Conservation (phyloP, 2,888 invertebrate species). For the Epiperipatus broadwayi region DNA sequence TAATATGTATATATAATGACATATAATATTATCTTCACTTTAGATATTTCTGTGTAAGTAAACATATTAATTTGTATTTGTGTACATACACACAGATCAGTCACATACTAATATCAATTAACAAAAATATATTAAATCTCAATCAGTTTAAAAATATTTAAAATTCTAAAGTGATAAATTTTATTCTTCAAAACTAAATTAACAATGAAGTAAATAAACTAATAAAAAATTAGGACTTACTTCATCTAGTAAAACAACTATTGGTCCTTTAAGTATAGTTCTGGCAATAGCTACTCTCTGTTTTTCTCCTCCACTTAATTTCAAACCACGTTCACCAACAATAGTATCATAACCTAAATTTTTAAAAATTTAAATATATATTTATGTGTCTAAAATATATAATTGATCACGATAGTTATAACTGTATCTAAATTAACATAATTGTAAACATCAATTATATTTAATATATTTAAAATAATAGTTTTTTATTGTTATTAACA, state of each 20-base stretch:
- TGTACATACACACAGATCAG: no score
- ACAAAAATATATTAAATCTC: no score
- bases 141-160: no score
- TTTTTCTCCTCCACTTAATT: constrained; percentile 91
- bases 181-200: no score
- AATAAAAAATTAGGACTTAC: constrained; percentile 27
- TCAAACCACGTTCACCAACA: constrained; percentile 82
- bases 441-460: background rate
- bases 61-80: no score
- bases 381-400: background rate
- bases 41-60: no score
- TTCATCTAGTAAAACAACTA: constrained; percentile 77
- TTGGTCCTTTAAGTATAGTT: constrained; percentile 75
- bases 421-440: background rate
- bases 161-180: no score
- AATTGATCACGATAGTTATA: background rate
- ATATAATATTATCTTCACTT: no score
- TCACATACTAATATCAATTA: no score
- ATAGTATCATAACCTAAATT: constrained; percentile 47
- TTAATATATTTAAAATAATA: background rate
- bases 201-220: background rate
- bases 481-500: no score
- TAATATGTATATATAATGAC: no score
- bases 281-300: constrained; percentile 92
- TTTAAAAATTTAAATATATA: background rate